Conservation (phyloP, 2,113 vertebrate species). For the Paramisgurnus dabryanus region DNA sequence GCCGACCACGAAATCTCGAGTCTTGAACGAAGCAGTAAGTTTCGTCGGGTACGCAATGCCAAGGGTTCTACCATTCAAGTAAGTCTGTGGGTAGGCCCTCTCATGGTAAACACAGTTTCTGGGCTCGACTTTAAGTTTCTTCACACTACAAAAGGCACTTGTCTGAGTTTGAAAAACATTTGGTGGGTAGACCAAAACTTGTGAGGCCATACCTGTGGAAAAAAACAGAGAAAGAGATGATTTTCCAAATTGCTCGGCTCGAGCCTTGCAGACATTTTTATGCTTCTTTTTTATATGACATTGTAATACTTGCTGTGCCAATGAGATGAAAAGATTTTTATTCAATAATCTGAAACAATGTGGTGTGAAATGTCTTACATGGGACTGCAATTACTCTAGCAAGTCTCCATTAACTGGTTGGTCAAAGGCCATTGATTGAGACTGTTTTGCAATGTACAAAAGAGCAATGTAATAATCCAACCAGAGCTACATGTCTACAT, state of each 20-base stretch:
- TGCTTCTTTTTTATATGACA: too few species aligned
- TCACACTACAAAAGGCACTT: slow-evolving; percentile 99
- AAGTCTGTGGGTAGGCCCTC: slow-evolving; percentile 87
- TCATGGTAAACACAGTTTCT: slow-evolving; percentile 96
- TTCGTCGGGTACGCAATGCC: slow-evolving; percentile 84
- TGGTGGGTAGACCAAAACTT: slow-evolving; percentile 99
- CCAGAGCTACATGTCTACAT: too few species aligned
- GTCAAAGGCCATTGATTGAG: too few species aligned
- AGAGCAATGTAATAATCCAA: too few species aligned
- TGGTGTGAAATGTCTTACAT: too few species aligned
- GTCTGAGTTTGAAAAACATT: slow-evolving; percentile 99
- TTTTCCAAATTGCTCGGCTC: not conserved
- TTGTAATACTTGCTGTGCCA: too few species aligned
- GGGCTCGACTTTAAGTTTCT: slow-evolving; percentile 99
- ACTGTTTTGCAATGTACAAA: too few species aligned
- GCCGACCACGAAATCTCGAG: slow-evolving; percentile 77
- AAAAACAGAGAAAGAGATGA: slow-evolving; percentile 46
- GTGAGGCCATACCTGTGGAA: slow-evolving; percentile 98
- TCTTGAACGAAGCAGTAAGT: slow-evolving; percentile 85
- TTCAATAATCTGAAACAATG: too few species aligned
- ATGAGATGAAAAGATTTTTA: too few species aligned
- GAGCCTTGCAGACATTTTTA: too few species aligned
- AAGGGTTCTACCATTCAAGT: slow-evolving; percentile 92
- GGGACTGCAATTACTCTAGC: too few species aligned
- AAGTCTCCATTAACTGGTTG: too few species aligned